Evolutionary conservation across 2,797 vertebrate species (phyloP).

Genomic region (Phaenicophaeus curvirostris): DNA sequence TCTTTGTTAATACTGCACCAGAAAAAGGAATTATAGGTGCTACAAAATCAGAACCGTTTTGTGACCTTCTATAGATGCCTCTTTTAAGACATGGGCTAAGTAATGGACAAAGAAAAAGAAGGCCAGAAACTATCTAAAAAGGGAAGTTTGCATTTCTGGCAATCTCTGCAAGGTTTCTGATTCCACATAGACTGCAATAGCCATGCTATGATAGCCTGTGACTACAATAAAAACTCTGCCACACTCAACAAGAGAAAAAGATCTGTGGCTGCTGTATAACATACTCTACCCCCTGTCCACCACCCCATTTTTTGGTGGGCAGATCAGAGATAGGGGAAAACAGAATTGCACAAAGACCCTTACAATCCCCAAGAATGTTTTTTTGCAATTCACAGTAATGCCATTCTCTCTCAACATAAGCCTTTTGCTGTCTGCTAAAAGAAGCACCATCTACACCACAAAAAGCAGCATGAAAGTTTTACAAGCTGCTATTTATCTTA

Average conservation of each 20-base stretch:
- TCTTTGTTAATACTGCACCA: neutral
- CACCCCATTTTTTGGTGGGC: rapidly evolving
- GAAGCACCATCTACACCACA: neutral
- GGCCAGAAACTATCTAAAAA: neutral
- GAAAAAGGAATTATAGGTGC: neutral
- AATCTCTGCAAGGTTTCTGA: neutral
- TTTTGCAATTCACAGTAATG: rapidly evolving
- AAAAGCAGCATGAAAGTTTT: neutral
- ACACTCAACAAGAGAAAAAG: too few species aligned
- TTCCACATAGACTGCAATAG: neutral
- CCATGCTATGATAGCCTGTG: neutral
- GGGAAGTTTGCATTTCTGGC: neutral
- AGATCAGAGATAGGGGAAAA: neutral
- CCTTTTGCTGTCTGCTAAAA: neutral
- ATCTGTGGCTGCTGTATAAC: neutral
- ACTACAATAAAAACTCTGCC: neutral
- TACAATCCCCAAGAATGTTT: neutral
- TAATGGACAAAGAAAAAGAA: neutral
- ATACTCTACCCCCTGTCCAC: neutral
- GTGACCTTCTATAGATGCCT: neutral
- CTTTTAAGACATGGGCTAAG: neutral
- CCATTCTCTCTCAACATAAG: neutral
- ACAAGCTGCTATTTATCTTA: neutral
- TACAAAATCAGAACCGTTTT: neutral
- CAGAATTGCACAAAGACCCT: neutral